Base-by-base conservation (phyloP, 2,797 vertebrate species). In the Cynopterus sphinx region DNA sequence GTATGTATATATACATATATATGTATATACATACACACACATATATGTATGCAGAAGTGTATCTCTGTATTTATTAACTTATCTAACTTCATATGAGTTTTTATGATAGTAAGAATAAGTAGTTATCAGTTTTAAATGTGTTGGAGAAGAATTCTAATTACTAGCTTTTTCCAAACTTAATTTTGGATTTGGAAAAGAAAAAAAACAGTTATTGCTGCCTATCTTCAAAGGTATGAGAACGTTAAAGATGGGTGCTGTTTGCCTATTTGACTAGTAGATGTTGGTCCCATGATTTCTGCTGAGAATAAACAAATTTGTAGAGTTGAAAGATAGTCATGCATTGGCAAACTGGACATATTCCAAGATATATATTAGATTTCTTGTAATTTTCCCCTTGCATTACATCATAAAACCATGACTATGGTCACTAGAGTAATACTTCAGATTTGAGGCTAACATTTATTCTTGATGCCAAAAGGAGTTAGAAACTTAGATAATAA, bases 151-250 rank as follows among this genome's bases (percentile, higher is more conserved):
- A 65, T 86, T 91, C 17, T 85, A 74, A 78, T 70, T 82, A 84
- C 12, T 13, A 88, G 55, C 6, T 81, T 92, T 85, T 77, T 19
- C 41, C 75, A 91, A 90, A 89, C 21, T 84, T 94, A 31, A 81
- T 73, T 96, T 90, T 95, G 77, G 43, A 95, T 78, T 79, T 93
- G n/a, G 68, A 94, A 91, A 96, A 95, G 39, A 13, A 53, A 83
- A 71, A 57, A 68, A 92, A 94, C 5, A 5, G 21, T 89, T 74
- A 74, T 5, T 68, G 28, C 10, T 36, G 19, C 15, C 33, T 11
- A 92, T 75, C n/a, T 92, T 87, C 49, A 33, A 93, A 75, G 9
- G 15, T 59, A 74, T 51, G 10, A 92, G 11, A 96, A 19, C 46
- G 74, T 96, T 79, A 96, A 95, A 81, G 57, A 74, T 65, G 63